Conservation (phyloP, 2,797 vertebrate species). For the Parauchenoglanis ngamensis region DNA sequence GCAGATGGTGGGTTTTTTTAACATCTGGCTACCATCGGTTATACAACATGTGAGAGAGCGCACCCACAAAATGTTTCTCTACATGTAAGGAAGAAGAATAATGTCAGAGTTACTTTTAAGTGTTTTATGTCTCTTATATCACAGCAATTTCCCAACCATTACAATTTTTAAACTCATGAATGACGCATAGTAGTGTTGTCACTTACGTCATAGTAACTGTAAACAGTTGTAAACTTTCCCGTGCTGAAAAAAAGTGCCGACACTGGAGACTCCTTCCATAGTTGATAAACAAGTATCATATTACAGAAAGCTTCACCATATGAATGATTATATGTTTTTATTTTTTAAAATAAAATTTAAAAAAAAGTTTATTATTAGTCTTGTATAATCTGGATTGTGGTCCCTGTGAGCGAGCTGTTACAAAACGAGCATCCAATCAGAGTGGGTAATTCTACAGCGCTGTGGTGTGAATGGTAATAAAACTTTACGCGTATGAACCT, state of each 20-base stretch:
- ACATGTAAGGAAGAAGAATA: not conserved
- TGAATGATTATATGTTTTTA: not conserved
- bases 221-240: not conserved
- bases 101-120: not conserved
- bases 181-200: not conserved
- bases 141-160: not conserved
- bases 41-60: not conserved
- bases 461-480: not conserved
- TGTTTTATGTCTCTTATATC: not conserved
- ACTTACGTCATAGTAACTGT: not conserved
- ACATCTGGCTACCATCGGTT: not conserved
- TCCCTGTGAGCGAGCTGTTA: not conserved
- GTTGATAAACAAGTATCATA: not conserved
- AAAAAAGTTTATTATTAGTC: not conserved
- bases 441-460: not conserved
- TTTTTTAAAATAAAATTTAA: not conserved
- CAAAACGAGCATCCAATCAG: not conserved
- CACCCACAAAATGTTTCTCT: not conserved
- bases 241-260: not conserved
- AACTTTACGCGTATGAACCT: not conserved
- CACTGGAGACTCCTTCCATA: not conserved
- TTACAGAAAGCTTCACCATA: not conserved
- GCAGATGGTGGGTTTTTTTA: constrained; percentile 72
- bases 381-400: not conserved
- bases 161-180: not conserved